phyloP scores from a whole-genome alignment of 2,113 vertebrate genomes.

The Falcunculus frontatus region DNA sequence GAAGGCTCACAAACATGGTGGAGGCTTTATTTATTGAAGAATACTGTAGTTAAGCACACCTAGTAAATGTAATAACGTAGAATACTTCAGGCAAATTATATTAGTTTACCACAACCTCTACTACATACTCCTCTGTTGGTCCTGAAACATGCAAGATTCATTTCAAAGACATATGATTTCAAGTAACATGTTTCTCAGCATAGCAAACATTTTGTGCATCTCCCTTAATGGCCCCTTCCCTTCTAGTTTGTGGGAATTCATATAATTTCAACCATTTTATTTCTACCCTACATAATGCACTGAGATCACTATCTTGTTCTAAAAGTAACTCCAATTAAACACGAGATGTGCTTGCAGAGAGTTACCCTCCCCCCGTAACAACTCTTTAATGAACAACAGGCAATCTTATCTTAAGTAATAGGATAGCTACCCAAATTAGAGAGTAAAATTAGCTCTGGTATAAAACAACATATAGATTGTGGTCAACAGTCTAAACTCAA shows the following conservation, averaged over 20 bases:
- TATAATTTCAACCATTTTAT: constrained; percentile 29
- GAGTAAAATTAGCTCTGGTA: constrained; percentile 39
- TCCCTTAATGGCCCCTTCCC: background rate
- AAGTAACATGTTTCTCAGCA: background rate
- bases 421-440: constrained; percentile 42
- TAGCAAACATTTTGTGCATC: background rate
- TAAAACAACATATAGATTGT: background rate
- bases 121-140: background rate
- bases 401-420: constrained; percentile 38
- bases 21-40: background rate
- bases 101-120: background rate
- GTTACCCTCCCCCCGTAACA: background rate
- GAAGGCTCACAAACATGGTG: background rate
- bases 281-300: constrained; percentile 21
- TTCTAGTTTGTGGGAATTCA: constrained; percentile 15
- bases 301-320: constrained; percentile 17
- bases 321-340: background rate
- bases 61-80: background rate
- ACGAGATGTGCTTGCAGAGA: constrained; percentile 15
- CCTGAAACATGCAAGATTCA: background rate
- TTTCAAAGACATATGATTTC: background rate
- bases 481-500: constrained; percentile 58
- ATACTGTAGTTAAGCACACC: background rate
- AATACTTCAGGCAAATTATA: background rate
- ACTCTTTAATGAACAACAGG: constrained; percentile 20